Evolutionary conservation across 2,888 invertebrate genomes (phyloP).

Genomic region (Acanthosepion pharaonis): DNA sequence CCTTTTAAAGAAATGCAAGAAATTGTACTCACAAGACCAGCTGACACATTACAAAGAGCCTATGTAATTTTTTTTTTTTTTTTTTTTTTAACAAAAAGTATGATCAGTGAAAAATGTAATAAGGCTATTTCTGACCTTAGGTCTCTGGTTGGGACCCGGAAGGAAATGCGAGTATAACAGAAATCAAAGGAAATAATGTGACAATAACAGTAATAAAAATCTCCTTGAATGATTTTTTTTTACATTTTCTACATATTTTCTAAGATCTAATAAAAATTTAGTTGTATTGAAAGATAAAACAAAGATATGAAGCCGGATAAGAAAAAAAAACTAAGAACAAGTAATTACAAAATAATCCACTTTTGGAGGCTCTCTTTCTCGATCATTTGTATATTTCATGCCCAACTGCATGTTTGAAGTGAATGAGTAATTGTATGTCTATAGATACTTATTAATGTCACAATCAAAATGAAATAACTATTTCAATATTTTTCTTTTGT

Average conservation of each 20-base stretch:
- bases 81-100: no score
- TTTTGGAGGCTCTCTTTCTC: not conserved
- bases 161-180: no score
- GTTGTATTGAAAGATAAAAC: not conserved
- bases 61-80: no score
- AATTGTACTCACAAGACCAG: no score
- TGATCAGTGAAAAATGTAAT: no score
- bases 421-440: not conserved
- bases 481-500: not conserved
- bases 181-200: no score
- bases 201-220: no score
- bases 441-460: slow-evolving; percentile 11
- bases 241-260: not conserved
- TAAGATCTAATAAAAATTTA: not conserved
- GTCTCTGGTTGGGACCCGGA: no score
- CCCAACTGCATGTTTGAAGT: not conserved
- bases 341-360: not conserved
- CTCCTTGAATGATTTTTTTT: no score
- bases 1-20: no score
- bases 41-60: no score
- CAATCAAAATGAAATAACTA: not conserved
- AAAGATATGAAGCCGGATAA: not conserved
- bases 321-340: not conserved
- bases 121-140: no score
- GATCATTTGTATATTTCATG: not conserved